phyloP scores from a whole-genome alignment of 1,140 invertebrate species.

The Scaptomyza montana region DNA sequence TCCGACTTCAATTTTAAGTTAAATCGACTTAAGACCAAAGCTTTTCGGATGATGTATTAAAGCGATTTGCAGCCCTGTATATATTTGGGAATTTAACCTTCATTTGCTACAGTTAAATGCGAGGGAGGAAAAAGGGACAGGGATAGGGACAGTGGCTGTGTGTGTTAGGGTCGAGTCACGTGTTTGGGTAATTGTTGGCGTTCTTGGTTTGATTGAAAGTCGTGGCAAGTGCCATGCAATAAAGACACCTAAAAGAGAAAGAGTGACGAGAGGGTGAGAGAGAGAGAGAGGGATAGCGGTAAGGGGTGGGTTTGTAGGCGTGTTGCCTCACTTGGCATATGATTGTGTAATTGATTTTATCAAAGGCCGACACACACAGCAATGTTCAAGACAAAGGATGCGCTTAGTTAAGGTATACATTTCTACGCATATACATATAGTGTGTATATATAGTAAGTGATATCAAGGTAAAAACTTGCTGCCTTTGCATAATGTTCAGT shows the following conservation, averaged over 20 bases:
- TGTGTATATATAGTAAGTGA: background rate
- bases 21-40: conserved; percentile 18
- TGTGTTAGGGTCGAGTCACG: conserved; percentile 25
- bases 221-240: conserved; percentile 49
- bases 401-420: background rate
- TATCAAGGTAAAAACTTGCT: conserved; percentile 35
- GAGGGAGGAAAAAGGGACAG: background rate
- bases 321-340: conserved; percentile 65
- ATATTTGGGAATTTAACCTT: conserved; percentile 53
- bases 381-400: background rate
- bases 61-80: conserved; percentile 42
- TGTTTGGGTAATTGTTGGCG: conserved; percentile 74
- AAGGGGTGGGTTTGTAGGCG: conserved; percentile 27
- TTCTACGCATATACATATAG: background rate
- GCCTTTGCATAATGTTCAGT: conserved; percentile 37
- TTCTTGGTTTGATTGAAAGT: conserved; percentile 77
- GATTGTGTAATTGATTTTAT: conserved; percentile 80
- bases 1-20: conserved; percentile 8
- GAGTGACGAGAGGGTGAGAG: background rate
- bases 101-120: conserved; percentile 60
- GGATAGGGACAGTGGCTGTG: conserved; percentile 21
- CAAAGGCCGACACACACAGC: conserved; percentile 45
- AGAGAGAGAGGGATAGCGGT: too few species aligned
- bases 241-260: conserved; percentile 4
- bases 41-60: conserved; percentile 4